Conservation (phyloP, 1,140 invertebrate species). For the Medauroidea extradentata region DNA sequence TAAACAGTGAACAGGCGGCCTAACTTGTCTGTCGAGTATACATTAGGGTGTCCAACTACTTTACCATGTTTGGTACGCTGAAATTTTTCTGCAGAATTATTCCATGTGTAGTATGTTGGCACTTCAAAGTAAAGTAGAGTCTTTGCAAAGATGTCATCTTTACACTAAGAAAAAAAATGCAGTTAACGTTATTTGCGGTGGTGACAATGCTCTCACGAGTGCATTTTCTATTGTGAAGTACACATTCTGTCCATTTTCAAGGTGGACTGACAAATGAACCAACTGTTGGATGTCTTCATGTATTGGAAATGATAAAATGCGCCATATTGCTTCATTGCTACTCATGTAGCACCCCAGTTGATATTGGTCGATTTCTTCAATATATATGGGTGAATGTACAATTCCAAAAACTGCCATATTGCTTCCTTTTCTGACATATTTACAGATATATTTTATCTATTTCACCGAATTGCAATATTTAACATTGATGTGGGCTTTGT, state of each 20-base stretch:
- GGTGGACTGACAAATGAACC: constrained; percentile 38
- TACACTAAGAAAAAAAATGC: constrained; percentile 36
- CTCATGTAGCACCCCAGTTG: constrained; percentile 25
- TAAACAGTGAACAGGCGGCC: constrained; percentile 41
- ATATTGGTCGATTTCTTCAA: constrained; percentile 1
- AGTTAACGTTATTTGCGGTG: constrained; percentile 31
- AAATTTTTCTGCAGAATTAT: constrained; percentile 29
- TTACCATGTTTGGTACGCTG: constrained; percentile 21
- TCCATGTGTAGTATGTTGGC: constrained; percentile 41
- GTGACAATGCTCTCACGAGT: constrained; percentile 5
- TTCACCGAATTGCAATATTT: too few relatives aligned
- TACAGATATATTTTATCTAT: constrained; percentile 1
- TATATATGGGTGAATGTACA: not conserved
- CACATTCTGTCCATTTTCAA: constrained; percentile 33
- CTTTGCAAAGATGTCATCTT: constrained; percentile 35
- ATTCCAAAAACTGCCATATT: not conserved
- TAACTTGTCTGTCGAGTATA: constrained; percentile 31
- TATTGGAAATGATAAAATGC: constrained; percentile 19
- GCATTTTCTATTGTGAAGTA: constrained; percentile 34
- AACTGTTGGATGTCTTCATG: constrained; percentile 14
- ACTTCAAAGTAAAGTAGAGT: constrained; percentile 41
- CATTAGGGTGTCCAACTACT: constrained; percentile 24
- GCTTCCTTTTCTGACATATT: not conserved
- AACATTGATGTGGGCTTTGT: too few relatives aligned
- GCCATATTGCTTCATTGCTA: constrained; percentile 40